phyloP scores from a whole-genome alignment of 2,797 vertebrate genomes.

The Cirrhinus molitorella region DNA sequence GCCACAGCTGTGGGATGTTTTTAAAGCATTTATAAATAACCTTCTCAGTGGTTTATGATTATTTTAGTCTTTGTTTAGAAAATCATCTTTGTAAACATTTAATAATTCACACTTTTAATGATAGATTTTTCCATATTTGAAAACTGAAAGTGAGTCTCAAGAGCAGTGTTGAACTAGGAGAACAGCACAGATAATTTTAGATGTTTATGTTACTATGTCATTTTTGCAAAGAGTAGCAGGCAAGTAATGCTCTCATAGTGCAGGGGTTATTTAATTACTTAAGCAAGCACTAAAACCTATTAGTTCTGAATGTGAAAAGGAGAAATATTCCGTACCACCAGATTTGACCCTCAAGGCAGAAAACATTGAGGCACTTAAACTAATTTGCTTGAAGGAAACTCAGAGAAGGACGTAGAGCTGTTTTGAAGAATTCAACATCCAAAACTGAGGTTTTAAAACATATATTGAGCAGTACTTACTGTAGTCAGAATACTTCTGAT shows the following conservation, averaged over 20 bases:
- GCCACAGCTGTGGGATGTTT: background rate
- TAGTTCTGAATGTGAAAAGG: conserved; percentile 42
- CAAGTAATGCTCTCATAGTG: conserved; percentile 32
- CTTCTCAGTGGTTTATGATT: conserved; percentile 6
- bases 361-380: conserved; percentile 72
- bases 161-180: background rate
- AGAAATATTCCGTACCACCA: conserved; percentile 63
- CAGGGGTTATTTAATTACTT: conserved; percentile 57
- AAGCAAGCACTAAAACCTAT: conserved; percentile 41
- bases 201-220: conserved; percentile 24
- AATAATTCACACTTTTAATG: background rate
- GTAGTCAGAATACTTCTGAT: too few relatives aligned
- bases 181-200: conserved; percentile 20
- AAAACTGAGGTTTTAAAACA: background rate
- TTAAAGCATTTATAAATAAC: background rate
- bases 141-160: background rate
- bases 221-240: background rate
- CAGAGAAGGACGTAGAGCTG: conserved; percentile 61
- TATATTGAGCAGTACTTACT: background rate
- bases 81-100: background rate
- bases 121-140: background rate
- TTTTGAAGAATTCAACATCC: background rate
- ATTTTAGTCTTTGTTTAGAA: background rate
- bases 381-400: conserved; percentile 70
- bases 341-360: conserved; percentile 68